These are phyloP conservation scores for Antechinus flavipes DNA, from an alignment of 2,113 vertebrate species.

Conservation along the genomic window DNA sequence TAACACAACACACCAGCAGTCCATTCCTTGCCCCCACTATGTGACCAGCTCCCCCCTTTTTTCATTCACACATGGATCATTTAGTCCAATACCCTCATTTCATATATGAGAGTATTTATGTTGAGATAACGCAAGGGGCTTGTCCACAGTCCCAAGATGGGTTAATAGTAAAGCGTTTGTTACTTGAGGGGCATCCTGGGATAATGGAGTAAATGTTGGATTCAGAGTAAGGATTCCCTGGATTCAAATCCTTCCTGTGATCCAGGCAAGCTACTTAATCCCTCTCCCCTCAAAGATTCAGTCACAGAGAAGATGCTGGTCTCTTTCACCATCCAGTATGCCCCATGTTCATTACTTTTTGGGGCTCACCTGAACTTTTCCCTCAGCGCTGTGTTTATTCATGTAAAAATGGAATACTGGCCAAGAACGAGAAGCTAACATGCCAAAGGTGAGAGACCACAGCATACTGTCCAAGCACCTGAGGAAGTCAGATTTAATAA, in stretches of 20 bases:
- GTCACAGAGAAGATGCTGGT: not conserved
- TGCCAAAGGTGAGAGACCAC: conserved; percentile 51
- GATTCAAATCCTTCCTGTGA: not conserved
- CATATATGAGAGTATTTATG: not conserved
- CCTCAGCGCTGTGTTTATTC: not conserved
- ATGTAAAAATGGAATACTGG: not conserved
- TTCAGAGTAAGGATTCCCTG: not conserved
- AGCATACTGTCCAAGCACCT: not conserved
- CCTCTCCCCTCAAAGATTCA: not conserved
- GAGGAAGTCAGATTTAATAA: conserved; percentile 53
- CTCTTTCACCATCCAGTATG: not conserved
- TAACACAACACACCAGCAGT: not conserved
- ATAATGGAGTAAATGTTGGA: not conserved
- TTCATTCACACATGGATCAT: not conserved
- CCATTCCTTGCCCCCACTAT: not conserved
- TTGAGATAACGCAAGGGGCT: not conserved
- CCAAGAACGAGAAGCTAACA: conserved; percentile 56
- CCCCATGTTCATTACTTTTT: not conserved
- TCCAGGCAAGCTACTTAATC: not conserved
- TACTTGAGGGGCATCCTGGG: not conserved
- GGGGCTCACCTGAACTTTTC: not conserved
- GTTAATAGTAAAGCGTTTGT: not conserved
- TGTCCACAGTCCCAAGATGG: not conserved
- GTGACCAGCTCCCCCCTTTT: not conserved
- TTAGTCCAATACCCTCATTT: not conserved